Evolutionary conservation across 2,113 vertebrate species (phyloP).

Genomic region (Crotalus helleri): DNA sequence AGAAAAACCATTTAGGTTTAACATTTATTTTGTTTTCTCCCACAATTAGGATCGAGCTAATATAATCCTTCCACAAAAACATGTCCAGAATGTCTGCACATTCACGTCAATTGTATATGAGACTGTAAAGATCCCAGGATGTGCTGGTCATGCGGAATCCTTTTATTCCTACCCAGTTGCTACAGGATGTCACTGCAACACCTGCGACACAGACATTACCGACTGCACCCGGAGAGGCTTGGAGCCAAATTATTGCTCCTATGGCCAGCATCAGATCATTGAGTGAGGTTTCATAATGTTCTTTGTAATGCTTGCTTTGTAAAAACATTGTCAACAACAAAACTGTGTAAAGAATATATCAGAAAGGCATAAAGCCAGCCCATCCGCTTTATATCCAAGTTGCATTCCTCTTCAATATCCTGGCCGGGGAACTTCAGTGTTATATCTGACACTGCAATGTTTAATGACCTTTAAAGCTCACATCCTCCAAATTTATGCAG

Average conservation of each 20-base stretch:
- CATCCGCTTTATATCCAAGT: not conserved
- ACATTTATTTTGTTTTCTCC: constrained; percentile 25
- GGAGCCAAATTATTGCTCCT: constrained; percentile 75
- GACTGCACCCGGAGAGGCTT: constrained; percentile 75
- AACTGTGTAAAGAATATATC: not conserved
- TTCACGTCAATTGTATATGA: constrained; percentile 82
- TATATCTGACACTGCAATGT: not conserved
- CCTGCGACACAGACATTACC: constrained; percentile 72
- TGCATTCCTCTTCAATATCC: constrained; percentile 12
- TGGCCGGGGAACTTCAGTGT: not conserved
- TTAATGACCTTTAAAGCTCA: not conserved
- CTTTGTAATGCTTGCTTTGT: not conserved
- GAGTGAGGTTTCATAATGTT: constrained; percentile 45
- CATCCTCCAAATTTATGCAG: not conserved
- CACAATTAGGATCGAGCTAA: constrained; percentile 76
- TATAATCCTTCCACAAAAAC: constrained; percentile 54
- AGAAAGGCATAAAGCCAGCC: not conserved
- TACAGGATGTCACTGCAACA: constrained; percentile 77
- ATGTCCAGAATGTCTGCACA: constrained; percentile 75
- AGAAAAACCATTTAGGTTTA: not conserved
- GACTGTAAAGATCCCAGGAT: constrained; percentile 78
- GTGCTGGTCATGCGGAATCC: constrained; percentile 69
- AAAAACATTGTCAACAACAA: not conserved
- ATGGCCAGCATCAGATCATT: constrained; percentile 58
- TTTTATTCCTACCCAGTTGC: constrained; percentile 82